Conservation (phyloP, 2,797 vertebrate species). For the Neosalanx taihuensis region DNA sequence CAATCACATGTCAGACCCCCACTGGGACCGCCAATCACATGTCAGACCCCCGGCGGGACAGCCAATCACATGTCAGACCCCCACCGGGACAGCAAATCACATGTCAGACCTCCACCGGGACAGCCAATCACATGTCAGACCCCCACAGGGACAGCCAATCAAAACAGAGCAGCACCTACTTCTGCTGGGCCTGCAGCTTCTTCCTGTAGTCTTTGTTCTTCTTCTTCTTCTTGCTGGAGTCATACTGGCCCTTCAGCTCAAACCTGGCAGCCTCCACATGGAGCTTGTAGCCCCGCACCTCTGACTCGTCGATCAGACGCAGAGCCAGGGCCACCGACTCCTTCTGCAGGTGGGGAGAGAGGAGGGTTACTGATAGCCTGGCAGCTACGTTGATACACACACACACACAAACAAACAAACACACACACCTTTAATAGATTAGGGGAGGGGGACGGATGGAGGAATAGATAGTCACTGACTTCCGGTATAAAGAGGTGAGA, state of each 20-base stretch:
- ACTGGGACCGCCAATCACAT: neutral
- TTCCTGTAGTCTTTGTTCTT: slow-evolving; percentile 94
- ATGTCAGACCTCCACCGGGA: neutral
- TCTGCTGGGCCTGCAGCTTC: slow-evolving; percentile 89
- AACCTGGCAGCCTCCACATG: slow-evolving; percentile 91
- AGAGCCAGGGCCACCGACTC: slow-evolving; percentile 82
- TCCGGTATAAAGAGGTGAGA: too few relatives aligned
- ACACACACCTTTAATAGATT: neutral
- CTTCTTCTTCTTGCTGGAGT: slow-evolving; percentile 94
- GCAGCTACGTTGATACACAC: neutral
- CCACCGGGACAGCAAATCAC: neutral
- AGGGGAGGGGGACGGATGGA: neutral
- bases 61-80: neutral
- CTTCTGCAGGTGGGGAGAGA: slow-evolving; percentile 70
- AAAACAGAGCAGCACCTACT: slow-evolving; percentile 64
- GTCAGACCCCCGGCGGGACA: neutral
- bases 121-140: neutral
- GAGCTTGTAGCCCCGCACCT: slow-evolving; percentile 88
- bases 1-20: neutral
- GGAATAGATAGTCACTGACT: neutral
- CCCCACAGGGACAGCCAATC: neutral
- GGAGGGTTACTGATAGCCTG: neutral
- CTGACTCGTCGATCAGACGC: slow-evolving; percentile 89
- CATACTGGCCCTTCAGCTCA: slow-evolving; percentile 91
- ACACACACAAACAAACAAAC: neutral